Evolutionary conservation across 2,113 vertebrate species (phyloP).

Genomic region (Epinephelus cyanopodus): DNA sequence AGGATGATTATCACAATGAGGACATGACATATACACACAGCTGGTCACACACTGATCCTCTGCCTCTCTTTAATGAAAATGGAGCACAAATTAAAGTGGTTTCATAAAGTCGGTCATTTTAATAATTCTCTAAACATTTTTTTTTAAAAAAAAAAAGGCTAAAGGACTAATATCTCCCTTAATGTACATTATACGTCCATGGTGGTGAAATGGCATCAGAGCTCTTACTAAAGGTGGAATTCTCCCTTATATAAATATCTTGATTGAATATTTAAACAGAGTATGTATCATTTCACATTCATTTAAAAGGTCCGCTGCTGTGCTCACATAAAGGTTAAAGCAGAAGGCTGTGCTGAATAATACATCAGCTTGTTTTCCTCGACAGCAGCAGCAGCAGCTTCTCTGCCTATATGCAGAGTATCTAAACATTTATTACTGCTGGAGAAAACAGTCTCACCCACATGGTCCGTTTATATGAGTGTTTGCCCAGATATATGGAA

Average conservation of each 20-base stretch:
- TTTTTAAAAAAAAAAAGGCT: background rate
- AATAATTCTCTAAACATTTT: constrained; percentile 8
- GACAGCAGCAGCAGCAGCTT: constrained; percentile 16
- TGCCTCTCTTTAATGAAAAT: constrained; percentile 44
- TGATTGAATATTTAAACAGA: constrained; percentile 7
- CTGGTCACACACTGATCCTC: constrained; percentile 34
- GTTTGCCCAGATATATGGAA: background rate
- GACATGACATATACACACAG: constrained; percentile 7
- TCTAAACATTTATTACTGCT: background rate
- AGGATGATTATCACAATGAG: constrained; percentile 29
- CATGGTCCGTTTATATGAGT: background rate
- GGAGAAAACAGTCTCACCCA: background rate
- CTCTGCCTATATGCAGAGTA: background rate
- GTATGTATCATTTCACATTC: constrained; percentile 9
- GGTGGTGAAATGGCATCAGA: background rate
- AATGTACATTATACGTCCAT: background rate
- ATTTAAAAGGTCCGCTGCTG: constrained; percentile 11
- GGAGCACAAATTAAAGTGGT: constrained; percentile 53
- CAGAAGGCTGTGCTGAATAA: constrained; percentile 19
- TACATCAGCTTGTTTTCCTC: constrained; percentile 11
- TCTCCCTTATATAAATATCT: background rate
- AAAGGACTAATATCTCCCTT: background rate
- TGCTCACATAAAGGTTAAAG: constrained; percentile 39
- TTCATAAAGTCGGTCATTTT: constrained; percentile 26
- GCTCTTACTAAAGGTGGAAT: background rate